These are phyloP conservation scores for Rhea americana DNA, from an alignment of 2,113 vertebrate genomes.

Conservation along the genomic window DNA sequence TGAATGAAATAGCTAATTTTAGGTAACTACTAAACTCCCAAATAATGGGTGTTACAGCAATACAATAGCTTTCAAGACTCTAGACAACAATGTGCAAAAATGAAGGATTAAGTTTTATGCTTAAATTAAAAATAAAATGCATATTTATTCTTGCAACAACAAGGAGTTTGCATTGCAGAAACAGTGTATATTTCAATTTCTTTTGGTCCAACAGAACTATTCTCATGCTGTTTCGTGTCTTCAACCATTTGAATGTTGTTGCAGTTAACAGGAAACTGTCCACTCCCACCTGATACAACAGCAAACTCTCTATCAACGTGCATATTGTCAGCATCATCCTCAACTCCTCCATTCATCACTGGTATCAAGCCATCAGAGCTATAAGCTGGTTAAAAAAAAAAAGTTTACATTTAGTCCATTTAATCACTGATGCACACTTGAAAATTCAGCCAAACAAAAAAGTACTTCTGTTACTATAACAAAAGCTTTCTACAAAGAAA, in stretches of 20 bases:
- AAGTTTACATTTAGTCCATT: constrained; percentile 12
- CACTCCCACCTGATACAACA: constrained; percentile 88
- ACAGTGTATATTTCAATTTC: constrained; percentile 96
- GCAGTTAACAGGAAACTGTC: constrained; percentile 88
- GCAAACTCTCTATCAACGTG: constrained; percentile 81
- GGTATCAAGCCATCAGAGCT: constrained; percentile 66
- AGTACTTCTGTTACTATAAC: not conserved
- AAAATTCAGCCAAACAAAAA: not conserved
- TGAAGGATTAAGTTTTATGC: not conserved
- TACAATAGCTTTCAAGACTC: constrained; percentile 62
- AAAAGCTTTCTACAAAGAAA: not conserved
- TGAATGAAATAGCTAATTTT: constrained; percentile 21
- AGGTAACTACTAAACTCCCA: constrained; percentile 31
- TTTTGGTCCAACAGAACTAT: constrained; percentile 82
- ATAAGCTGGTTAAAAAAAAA: constrained; percentile 61
- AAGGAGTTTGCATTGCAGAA: constrained; percentile 95
- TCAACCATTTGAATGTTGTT: constrained; percentile 81
- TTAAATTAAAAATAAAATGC: constrained; percentile 87
- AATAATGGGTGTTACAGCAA: constrained; percentile 32
- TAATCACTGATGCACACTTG: not conserved
- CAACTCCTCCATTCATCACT: constrained; percentile 64
- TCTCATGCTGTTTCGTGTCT: constrained; percentile 84
- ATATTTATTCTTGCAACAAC: constrained; percentile 95
- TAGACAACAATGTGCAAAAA: constrained; percentile 66
- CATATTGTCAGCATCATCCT: constrained; percentile 85